Evolutionary conservation across 1,140 invertebrate species (phyloP), one percentile per base, ranked within the genome.

Genomic region (Diachasmimorpha longicaudata): DNA sequence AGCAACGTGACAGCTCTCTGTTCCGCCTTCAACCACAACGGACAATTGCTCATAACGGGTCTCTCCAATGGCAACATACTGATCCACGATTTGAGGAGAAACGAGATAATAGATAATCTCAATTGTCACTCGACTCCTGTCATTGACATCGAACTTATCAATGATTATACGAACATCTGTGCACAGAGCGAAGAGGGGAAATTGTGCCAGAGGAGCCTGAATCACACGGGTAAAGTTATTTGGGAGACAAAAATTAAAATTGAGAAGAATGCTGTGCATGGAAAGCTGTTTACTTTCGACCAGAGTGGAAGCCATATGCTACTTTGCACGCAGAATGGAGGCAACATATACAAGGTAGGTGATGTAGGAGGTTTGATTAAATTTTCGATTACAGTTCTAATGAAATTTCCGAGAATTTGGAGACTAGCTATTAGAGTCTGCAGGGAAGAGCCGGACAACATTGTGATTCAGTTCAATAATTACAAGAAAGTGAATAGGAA

Each of bases 1-100:
- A 78, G 83, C 14, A 86, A 84, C 74, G 75, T 87, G 3, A 89
- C 87, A 4, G 87, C 90, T 0, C 86, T 91, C 14, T 93, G 91
- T 78, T 92, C 90, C 46, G 86, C 90, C 0, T 93, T 92, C 80
- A 93, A 93, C 81, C 92, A 93, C 72, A 93, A 92, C 83, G 92
- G 93, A n/a, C 92, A 93, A 77, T 81, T 93, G 9, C 80, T 93
- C 14, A 88, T 93, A 10, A 90, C 90, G 36, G 93, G 92, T 19
- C 86, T 90, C 13, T 91, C 89, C 3, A 92, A 93, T 85, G 93
- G 93, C 5, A 88, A 89, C 70, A 89, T 93, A 44, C 83, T 91
- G 39, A 90, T 93, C 69, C 91, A 92, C 79, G 90, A 93, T 84
- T 75, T 92, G 9, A 82, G 90, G 66, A 88, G 91, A 75, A 89